A percentile compares a stretch with the other conserved stretches of the same genome.
Conservation (phyloP, 1,140 invertebrate genomes). For the Dendroctonus valens region DNA sequence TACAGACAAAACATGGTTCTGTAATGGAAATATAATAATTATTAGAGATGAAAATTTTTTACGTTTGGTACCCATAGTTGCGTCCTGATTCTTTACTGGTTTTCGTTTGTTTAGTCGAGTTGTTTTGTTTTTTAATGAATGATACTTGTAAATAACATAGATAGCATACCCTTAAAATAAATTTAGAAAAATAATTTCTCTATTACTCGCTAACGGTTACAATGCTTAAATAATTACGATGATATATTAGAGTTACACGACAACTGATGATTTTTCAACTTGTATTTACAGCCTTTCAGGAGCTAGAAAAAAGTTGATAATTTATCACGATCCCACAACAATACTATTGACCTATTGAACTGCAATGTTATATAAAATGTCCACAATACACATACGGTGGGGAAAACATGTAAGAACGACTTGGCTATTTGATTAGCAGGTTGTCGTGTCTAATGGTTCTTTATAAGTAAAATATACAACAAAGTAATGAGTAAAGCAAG, state of each 20-base stretch:
- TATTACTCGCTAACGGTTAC: background rate
- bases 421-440: too few relatives aligned
- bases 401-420: too few relatives aligned
- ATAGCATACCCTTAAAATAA: background rate
- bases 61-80: background rate
- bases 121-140: background rate
- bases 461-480: too few relatives aligned
- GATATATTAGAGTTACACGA: background rate
- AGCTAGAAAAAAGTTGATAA: background rate
- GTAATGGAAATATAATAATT: background rate
- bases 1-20: too few relatives aligned
- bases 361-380: too few relatives aligned
- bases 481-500: too few relatives aligned
- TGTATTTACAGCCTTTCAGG: background rate
- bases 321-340: background rate
- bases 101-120: background rate
- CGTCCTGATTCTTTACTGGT: background rate
- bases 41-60: background rate
- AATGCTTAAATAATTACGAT: background rate
- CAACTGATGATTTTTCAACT: background rate
- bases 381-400: too few relatives aligned
- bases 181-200: conserved; percentile 4
- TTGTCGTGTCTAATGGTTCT: too few relatives aligned
- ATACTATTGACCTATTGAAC: background rate
- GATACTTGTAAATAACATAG: background rate